Evolutionary conservation across 2,797 vertebrate species (phyloP).

Genomic region (Molossus molossus): DNA sequence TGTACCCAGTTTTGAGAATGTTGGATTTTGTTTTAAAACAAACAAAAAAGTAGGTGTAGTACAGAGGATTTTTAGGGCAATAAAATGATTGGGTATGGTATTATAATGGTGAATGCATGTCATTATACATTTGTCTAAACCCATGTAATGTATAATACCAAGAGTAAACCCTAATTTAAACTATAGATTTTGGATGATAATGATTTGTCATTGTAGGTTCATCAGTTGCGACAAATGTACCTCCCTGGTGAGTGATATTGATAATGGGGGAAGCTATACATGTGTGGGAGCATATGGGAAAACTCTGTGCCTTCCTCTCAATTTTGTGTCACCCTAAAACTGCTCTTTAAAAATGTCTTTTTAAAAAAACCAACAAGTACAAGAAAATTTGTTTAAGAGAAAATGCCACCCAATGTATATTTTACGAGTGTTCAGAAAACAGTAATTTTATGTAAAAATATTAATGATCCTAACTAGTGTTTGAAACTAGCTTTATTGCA

Average conservation of each 20-base stretch:
- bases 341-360: not conserved
- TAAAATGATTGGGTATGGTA: not conserved
- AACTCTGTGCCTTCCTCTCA: not conserved
- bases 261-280: not conserved
- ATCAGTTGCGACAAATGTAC: not conserved
- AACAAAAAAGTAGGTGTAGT: not conserved
- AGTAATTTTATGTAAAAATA: conserved; percentile 55
- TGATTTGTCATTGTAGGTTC: not conserved
- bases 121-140: not conserved
- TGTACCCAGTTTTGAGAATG: conserved; percentile 13
- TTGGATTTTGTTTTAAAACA: conserved; percentile 55
- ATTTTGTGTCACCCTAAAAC: not conserved
- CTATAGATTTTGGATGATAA: not conserved
- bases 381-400: conserved; percentile 16
- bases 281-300: not conserved
- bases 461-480: not conserved
- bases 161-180: not conserved
- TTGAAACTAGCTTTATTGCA: not conserved
- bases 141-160: not conserved
- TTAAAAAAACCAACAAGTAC: not conserved
- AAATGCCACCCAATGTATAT: not conserved
- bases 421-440: conserved; percentile 55
- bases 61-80: not conserved
- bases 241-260: not conserved
- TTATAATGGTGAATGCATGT: not conserved